Conservation (phyloP, 2,888 invertebrate species). For the Cosmia pyralina region DNA sequence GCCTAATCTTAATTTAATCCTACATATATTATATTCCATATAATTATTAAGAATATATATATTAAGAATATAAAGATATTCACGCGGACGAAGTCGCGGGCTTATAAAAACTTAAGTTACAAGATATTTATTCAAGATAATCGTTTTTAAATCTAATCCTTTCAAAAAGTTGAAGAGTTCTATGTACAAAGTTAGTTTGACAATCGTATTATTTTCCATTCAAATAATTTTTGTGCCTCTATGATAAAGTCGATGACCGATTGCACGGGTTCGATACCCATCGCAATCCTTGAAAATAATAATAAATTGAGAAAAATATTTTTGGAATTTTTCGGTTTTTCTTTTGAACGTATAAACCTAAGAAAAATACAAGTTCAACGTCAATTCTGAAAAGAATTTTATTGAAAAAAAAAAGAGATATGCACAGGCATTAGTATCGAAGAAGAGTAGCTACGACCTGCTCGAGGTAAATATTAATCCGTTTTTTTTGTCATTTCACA, state of each 20-base stretch:
- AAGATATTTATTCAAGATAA: not conserved
- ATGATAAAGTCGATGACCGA: slow-evolving; percentile 16
- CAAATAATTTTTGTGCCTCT: not conserved
- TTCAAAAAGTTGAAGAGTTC: slow-evolving; percentile 4
- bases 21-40: too few species aligned
- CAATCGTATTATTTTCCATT: slow-evolving; percentile 10
- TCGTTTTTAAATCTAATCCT: slow-evolving; percentile 7
- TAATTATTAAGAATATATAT: too few species aligned
- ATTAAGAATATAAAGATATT: too few species aligned
- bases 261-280: slow-evolving; percentile 21
- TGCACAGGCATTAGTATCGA: too few species aligned
- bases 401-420: too few species aligned
- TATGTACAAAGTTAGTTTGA: slow-evolving; percentile 20
- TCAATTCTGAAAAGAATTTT: not conserved
- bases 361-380: slow-evolving; percentile 14
- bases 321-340: not conserved
- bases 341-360: not conserved
- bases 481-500: not conserved
- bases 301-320: not conserved
- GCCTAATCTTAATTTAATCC: too few species aligned
- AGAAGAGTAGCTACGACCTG: too few species aligned
- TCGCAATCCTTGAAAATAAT: slow-evolving; percentile 13
- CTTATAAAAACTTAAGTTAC: not conserved
- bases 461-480: too few species aligned
- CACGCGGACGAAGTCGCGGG: too few species aligned